phyloP scores from a whole-genome alignment of 2,888 invertebrate species.

The Eupithecia exiguata region DNA sequence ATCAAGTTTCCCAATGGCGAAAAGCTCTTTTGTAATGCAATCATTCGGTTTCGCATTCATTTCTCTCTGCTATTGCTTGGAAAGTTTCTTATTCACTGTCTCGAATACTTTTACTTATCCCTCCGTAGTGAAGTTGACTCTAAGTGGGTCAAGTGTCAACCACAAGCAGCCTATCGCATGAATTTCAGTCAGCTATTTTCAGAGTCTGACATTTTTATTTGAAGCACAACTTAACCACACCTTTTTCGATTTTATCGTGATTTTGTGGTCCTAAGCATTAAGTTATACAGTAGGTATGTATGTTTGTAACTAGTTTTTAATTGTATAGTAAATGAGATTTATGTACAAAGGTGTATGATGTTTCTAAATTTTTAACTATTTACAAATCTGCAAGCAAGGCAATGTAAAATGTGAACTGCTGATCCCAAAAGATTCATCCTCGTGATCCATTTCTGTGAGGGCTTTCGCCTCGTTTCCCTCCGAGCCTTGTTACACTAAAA shows the following conservation, averaged over 20 bases:
- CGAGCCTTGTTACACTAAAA: conserved; percentile 49
- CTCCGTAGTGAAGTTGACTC: conserved; percentile 18
- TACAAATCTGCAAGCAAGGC: neutral
- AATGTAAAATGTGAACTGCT: neutral
- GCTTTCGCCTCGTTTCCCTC: conserved; percentile 46
- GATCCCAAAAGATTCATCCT: conserved; percentile 15
- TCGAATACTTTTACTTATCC: conserved; percentile 16
- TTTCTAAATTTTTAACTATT: neutral
- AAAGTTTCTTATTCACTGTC: conserved; percentile 6
- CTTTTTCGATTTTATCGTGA: neutral
- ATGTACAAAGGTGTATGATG: neutral
- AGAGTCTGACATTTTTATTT: conserved; percentile 24
- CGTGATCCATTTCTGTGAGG: conserved; percentile 36
- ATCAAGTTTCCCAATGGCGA: conserved; percentile 15
- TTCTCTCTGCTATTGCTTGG: conserved; percentile 9
- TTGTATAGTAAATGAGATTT: neutral
- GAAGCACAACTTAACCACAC: conserved; percentile 10
- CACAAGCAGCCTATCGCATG: conserved; percentile 29
- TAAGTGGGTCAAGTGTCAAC: conserved; percentile 41
- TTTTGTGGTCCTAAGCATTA: neutral
- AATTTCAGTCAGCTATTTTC: conserved; percentile 40
- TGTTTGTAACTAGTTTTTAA: neutral
- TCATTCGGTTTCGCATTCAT: conserved; percentile 13
- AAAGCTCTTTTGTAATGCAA: conserved; percentile 6
- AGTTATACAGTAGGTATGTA: neutral